Evolutionary conservation across 2,113 vertebrate species (phyloP), one percentile per base, ranked within the genome.

Genomic region (Cettia cetti): DNA sequence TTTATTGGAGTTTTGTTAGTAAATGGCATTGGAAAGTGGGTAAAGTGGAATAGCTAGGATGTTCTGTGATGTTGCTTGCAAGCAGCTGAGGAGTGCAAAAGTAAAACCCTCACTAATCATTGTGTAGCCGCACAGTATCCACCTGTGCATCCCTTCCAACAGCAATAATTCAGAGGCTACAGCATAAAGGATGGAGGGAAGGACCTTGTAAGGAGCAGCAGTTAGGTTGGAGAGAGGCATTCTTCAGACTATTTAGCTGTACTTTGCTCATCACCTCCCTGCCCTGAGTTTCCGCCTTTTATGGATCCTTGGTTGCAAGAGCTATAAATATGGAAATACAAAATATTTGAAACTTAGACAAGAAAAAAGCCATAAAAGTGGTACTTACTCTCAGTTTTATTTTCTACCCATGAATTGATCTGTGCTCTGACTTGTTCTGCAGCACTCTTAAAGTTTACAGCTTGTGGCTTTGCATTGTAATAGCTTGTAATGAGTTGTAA

Each of bases 381-480:
- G 27, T 70, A 83, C 93, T 98, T 94, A 98, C 98, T 94, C 56
- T 97, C 96, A 5, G 98, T 98, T 90, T 97, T 81, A 9, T 65
- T 95, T 96, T 96, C 97, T 82, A 97, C 97, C 98, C 98, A 98
- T 2, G 78, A 88, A 78, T 98, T 98, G 85, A 98, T 98, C 42
- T 96, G 84, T 50, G 69, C 82, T 93, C 97, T 97, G 90, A 79
- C 86, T 83, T 96, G 66, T 44, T 97, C 97, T 84, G 96, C 69
- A 90, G 85, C 75, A 66, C 26, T 93, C 49, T 57, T 61, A 78
- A 98, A 98, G 75, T 97, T 95, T 61, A 98, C 97, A 86, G 96
- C 89, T 94, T 96, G 95, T 63, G 97, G 96, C 28, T 97, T 92
- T 89, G 70, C 83, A 39, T 94, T 88, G 61, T 98, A 98, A n/a